Percentiles rank a stretch among this genome's conserved stretches.
Evolutionary conservation across 1,140 invertebrate genomes (phyloP).

Genomic region (Colletes latitarsis): DNA sequence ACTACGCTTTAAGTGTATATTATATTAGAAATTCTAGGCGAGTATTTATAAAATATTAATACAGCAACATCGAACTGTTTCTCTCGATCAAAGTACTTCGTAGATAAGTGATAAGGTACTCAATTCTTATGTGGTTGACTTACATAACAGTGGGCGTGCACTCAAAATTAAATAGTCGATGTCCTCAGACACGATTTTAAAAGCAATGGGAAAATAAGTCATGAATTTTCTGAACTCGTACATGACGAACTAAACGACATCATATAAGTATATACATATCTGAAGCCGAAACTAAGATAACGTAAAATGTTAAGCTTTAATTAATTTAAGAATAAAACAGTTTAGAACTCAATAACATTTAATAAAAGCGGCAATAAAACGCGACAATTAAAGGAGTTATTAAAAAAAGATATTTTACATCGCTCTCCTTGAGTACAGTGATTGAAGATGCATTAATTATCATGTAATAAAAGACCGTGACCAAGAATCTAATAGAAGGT

Average conservation of each 20-base stretch:
- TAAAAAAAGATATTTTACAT: neutral
- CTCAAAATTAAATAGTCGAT: constrained; percentile 52
- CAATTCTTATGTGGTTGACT: constrained; percentile 41
- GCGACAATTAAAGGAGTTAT: neutral
- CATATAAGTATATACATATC: neutral
- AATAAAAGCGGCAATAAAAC: too few relatives aligned
- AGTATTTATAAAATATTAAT: constrained; percentile 53
- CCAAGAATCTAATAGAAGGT: neutral
- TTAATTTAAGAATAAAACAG: neutral
- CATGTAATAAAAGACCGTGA: neutral
- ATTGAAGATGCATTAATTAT: neutral
- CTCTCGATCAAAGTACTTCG: constrained; percentile 65
- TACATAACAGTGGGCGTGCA: constrained; percentile 61
- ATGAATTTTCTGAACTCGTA: neutral
- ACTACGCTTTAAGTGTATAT: neutral
- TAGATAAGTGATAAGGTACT: constrained; percentile 67
- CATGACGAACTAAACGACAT: neutral
- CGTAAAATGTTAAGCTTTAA: neutral
- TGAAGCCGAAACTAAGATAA: neutral
- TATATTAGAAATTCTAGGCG: neutral
- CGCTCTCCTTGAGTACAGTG: neutral
- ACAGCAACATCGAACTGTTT: constrained; percentile 45
- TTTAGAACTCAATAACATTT: neutral
- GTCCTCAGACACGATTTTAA: neutral
- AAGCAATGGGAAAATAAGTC: neutral